These are phyloP conservation scores for Bradypodion pumilum DNA, from an alignment of 2,797 vertebrate species.

Conservation along the genomic window DNA sequence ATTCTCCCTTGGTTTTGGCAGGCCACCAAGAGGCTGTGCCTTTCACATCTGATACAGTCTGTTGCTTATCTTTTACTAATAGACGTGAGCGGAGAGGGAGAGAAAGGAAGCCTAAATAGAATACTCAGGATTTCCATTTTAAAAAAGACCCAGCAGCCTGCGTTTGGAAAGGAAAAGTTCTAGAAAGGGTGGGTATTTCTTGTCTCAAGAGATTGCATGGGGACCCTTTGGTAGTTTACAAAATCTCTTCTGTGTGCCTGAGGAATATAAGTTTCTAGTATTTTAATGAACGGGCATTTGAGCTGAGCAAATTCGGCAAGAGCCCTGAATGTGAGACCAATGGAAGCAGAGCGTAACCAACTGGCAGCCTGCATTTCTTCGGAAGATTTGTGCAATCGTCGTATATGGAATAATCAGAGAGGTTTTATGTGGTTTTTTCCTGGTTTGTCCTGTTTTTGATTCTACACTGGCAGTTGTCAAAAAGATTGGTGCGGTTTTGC, in stretches of 20 bases:
- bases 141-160: constrained; percentile 56
- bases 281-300: constrained; percentile 73
- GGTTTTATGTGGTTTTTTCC: constrained; percentile 67
- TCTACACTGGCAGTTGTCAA: constrained; percentile 76
- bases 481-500: constrained; percentile 80
- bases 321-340: constrained; percentile 84
- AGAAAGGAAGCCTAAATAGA: constrained; percentile 73
- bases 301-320: constrained; percentile 76
- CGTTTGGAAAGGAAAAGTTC: constrained; percentile 61
- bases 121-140: constrained; percentile 69
- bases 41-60: constrained; percentile 81
- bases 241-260: constrained; percentile 50
- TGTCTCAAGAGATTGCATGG: not conserved
- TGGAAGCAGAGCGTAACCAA: constrained; percentile 81
- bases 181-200: not conserved
- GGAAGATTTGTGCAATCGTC: constrained; percentile 73
- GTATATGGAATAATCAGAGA: constrained; percentile 71
- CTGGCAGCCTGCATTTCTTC: constrained; percentile 82
- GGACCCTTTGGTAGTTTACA: constrained; percentile 38
- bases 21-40: constrained; percentile 82
- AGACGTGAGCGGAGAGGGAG: constrained; percentile 69
- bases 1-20: constrained; percentile 81
- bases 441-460: constrained; percentile 80
- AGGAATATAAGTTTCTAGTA: constrained; percentile 69
- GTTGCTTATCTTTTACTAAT: constrained; percentile 78